phyloP scores from a whole-genome alignment of 1,140 invertebrate genomes.

The Propsilocerus akamusi region DNA sequence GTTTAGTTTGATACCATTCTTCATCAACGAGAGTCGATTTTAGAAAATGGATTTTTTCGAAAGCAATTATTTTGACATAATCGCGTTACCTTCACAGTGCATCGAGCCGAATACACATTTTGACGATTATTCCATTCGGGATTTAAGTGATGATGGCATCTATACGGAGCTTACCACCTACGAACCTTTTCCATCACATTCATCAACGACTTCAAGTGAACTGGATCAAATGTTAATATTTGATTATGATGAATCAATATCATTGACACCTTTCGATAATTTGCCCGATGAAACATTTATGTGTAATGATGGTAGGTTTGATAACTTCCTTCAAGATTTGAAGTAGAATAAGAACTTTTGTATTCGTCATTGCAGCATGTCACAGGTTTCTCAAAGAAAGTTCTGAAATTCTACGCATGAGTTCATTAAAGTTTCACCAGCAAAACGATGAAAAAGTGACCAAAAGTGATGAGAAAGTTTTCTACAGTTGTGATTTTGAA shows the following conservation, averaged over 20 bases:
- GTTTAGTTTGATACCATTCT: too few relatives aligned
- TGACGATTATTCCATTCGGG: not conserved
- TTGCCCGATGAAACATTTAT: not conserved
- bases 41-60: not conserved
- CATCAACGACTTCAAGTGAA: not conserved
- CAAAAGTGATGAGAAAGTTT: constrained; percentile 16
- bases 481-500: constrained; percentile 35
- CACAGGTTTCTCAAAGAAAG: not conserved
- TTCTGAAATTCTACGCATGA: not conserved
- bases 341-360: too few relatives aligned
- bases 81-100: not conserved
- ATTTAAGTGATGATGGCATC: not conserved
- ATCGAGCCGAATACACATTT: not conserved
- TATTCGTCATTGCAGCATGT: too few relatives aligned
- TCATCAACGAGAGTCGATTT: too few relatives aligned
- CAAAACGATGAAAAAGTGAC: not conserved
- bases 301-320: too few relatives aligned
- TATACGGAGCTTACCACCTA: not conserved
- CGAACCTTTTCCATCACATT: not conserved
- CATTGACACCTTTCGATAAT: not conserved
- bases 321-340: too few relatives aligned
- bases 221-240: not conserved
- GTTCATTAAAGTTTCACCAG: not conserved
- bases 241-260: not conserved
- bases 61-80: not conserved